Conservation (phyloP, 2,113 vertebrate species). For the Prunella fulvescens region DNA sequence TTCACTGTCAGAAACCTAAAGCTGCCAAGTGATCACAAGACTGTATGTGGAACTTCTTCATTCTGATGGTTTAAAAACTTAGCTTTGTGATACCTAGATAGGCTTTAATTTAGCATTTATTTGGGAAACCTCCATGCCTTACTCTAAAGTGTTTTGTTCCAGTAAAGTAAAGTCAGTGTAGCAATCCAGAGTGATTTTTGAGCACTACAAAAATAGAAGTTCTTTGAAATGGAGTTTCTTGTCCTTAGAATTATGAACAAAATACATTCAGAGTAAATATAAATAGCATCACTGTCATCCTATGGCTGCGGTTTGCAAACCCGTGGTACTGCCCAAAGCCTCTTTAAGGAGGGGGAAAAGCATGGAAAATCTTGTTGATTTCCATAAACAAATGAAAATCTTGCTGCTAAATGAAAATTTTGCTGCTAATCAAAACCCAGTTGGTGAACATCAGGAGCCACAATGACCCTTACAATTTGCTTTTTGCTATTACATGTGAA, state of each 20-base stretch:
- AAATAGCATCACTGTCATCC: neutral
- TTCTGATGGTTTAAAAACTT: neutral
- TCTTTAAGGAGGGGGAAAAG: neutral
- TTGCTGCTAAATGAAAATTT: no score
- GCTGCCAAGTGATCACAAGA: neutral
- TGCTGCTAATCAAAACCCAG: neutral
- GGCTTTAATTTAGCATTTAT: neutral
- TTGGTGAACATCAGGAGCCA: neutral
- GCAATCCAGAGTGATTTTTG: neutral
- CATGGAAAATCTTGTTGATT: neutral
- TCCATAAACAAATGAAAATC: no score
- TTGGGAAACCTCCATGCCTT: neutral
- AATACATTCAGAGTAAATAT: neutral
- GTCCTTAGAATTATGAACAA: neutral
- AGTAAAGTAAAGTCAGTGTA: neutral
- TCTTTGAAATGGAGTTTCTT: constrained; percentile 6
- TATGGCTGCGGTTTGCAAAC: neutral
- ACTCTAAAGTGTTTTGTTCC: neutral
- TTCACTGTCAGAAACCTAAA: neutral
- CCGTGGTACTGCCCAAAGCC: neutral
- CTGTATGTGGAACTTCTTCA: neutral
- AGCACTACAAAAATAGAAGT: neutral
- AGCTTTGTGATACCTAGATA: neutral
- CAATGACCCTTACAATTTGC: neutral
- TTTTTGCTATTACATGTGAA: neutral